Evolutionary conservation across 2,888 invertebrate genomes (phyloP), one percentile per base, ranked within the genome.

Genomic region (Synanthedon tipuliformis): DNA sequence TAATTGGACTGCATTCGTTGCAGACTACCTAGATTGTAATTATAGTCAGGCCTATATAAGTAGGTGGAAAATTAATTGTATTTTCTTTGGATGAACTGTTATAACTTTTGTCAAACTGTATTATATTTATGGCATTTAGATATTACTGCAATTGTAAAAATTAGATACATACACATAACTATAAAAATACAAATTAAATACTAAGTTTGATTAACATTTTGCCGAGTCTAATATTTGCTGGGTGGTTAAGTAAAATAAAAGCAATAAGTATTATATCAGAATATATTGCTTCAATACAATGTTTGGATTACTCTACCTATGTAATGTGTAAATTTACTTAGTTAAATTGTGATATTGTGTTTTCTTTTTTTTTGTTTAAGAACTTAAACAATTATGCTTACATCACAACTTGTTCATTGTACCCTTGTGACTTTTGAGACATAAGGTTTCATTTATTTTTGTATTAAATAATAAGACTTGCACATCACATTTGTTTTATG

Each of bases 81-180:
- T 34, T 34, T 34, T 10, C 34, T 34, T 34, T 8, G 34, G 34
- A 10, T 10, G 3, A 10, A 34, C 34, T 34, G 8, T 2, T 23
- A 23, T 34, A 34, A 34, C 34, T 34, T 34, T 34, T 34, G 34
- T 34, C 34, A 34, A 34, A 10, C 34, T 34, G 34, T 34, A 34
- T 34, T 10, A 7, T 84, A 85, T 86, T 84, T 85, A 85, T 83
- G 84, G 85, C 86, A 84, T 87, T 86, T 86, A 85, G 84, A 71
- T 75, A 68, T 75, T 73, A 78, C 60, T 70, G 75, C 73, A 69
- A 78, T 71, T 85, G 85, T 86, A 82, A 78, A 83, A 81, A 80
- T 64, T 74, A 77, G 69, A 71, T 66, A 73, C 66, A 64, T 75
- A 68, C 34, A 71, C 68, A 72, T 75, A 75, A 40, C 71, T 80